Conservation (phyloP, 2,113 vertebrate genomes). For the Phylloscopus whistleri region DNA sequence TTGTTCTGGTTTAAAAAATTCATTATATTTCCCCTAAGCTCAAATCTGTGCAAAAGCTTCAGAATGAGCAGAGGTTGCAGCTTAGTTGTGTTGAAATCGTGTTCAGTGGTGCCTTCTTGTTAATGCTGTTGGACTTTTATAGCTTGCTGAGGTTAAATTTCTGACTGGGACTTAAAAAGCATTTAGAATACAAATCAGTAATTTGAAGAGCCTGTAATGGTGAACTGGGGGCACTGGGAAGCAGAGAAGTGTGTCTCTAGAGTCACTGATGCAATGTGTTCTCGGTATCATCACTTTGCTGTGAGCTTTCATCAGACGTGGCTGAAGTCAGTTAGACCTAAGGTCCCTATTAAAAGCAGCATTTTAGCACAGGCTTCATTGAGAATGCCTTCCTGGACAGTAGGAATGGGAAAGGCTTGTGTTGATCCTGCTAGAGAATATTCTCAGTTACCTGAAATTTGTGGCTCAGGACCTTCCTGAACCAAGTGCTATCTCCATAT, state of each 20-base stretch:
- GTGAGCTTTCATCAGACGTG: background rate
- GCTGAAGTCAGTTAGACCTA: background rate
- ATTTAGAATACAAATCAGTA: background rate
- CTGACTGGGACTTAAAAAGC: background rate
- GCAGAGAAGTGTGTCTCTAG: background rate
- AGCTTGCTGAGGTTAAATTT: background rate
- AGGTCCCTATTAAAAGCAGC: background rate
- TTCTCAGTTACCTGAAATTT: background rate
- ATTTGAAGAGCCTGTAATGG: background rate
- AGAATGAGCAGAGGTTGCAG: background rate
- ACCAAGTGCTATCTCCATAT: background rate
- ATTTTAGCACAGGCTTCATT: background rate
- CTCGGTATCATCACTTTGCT: rapidly evolving
- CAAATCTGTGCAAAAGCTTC: background rate
- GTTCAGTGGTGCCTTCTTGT: background rate
- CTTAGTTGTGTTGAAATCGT: background rate
- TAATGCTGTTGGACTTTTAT: background rate
- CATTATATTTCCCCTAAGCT: rapidly evolving
- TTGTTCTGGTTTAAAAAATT: background rate
- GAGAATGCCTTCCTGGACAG: background rate
- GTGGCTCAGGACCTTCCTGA: background rate
- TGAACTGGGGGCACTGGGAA: background rate
- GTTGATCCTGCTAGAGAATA: background rate
- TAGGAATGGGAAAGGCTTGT: background rate
- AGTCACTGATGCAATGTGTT: rapidly evolving